phyloP scores from a whole-genome alignment of 2,113 vertebrate species.

The Oophaga pumilio region DNA sequence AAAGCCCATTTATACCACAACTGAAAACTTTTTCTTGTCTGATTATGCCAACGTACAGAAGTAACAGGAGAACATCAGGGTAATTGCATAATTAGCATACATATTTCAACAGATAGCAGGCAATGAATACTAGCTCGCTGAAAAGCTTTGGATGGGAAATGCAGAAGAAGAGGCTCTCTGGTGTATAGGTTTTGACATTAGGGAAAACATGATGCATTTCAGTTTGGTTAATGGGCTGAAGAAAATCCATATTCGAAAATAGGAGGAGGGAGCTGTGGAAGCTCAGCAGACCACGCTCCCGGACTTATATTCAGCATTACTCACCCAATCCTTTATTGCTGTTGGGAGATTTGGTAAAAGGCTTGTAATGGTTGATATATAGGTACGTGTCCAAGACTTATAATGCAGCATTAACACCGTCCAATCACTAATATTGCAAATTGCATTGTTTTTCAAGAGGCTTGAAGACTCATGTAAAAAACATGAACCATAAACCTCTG shows the following conservation, averaged over 20 bases:
- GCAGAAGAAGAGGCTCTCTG: slow-evolving; percentile 19
- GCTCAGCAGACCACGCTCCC: background rate
- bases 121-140: slow-evolving; percentile 6
- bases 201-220: slow-evolving; percentile 53
- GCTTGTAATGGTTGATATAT: slow-evolving; percentile 47
- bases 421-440: slow-evolving; percentile 40
- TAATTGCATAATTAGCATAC: slow-evolving; percentile 54
- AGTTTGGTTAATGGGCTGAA: slow-evolving; percentile 45
- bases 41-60: slow-evolving; percentile 41
- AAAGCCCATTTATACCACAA: slow-evolving; percentile 36
- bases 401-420: slow-evolving; percentile 47
- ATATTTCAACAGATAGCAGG: slow-evolving; percentile 53
- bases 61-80: slow-evolving; percentile 50
- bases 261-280: slow-evolving; percentile 18
- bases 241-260: slow-evolving; percentile 50
- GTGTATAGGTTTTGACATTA: slow-evolving; percentile 23
- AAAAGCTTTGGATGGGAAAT: slow-evolving; percentile 26
- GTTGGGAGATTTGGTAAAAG: slow-evolving; percentile 24
- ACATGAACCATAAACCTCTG: slow-evolving; percentile 36
- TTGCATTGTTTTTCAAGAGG: slow-evolving; percentile 45
- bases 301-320: slow-evolving; percentile 8
- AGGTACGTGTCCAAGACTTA: slow-evolving; percentile 35
- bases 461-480: slow-evolving; percentile 41
- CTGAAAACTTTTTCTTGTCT: slow-evolving; percentile 48
- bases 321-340: slow-evolving; percentile 36